Conservation (phyloP, 2,797 vertebrate genomes). For the Spinibarbus caldwelli region DNA sequence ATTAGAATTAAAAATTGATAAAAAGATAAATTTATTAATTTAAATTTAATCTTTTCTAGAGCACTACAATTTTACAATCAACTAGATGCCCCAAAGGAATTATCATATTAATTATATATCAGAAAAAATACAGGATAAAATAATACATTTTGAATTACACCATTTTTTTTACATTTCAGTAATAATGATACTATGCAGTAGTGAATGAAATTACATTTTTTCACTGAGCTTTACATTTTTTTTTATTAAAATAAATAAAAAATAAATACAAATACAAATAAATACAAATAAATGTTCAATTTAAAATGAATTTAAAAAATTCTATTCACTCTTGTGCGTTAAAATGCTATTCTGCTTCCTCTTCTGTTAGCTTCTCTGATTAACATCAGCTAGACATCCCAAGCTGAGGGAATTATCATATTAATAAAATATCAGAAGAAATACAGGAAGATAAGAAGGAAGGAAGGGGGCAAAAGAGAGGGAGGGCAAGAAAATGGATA, state of each 20-base stretch:
- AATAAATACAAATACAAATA: neutral
- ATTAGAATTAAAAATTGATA: neutral
- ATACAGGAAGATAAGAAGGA: neutral
- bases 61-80: no score
- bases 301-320: neutral
- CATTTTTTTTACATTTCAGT: neutral
- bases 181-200: neutral
- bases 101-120: conserved; percentile 45
- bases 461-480: neutral
- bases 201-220: neutral
- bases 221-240: neutral
- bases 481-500: conserved; percentile 2
- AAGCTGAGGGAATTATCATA: conserved; percentile 42
- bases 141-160: no score
- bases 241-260: neutral
- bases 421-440: conserved; percentile 53
- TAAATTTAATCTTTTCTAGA: no score
- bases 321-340: neutral
- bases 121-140: conserved; percentile 12
- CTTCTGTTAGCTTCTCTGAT: conserved; percentile 44
- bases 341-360: neutral
- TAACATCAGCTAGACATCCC: conserved; percentile 51
- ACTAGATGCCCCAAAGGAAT: conserved; percentile 30
- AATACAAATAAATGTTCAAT: neutral
- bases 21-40: neutral